phyloP scores from a whole-genome alignment of 2,888 invertebrate species.

The Drosophila macrospina region DNA sequence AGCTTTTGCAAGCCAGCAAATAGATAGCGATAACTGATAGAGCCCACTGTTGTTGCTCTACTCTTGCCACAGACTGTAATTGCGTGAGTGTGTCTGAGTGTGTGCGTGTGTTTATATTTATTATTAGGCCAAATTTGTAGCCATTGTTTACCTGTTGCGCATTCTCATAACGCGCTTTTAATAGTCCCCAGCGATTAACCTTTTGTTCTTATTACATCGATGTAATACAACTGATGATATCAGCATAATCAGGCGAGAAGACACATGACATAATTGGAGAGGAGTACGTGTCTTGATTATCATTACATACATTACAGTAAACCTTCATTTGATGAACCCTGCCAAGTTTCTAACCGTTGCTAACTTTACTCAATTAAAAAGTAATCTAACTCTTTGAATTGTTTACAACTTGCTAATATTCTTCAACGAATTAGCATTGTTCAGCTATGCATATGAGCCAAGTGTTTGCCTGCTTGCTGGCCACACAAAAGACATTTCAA shows the following conservation, averaged over 20 bases:
- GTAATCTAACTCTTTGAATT: too few relatives aligned
- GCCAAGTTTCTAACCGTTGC: neutral
- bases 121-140: slow-evolving; percentile 65
- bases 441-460: neutral
- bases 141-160: slow-evolving; percentile 67
- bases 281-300: neutral
- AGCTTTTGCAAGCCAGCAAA: slow-evolving; percentile 74
- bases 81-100: slow-evolving; percentile 20
- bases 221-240: slow-evolving; percentile 27
- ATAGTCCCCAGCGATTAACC: slow-evolving; percentile 34
- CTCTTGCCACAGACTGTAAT: slow-evolving; percentile 16
- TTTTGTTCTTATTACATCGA: slow-evolving; percentile 14
- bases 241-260: slow-evolving; percentile 8
- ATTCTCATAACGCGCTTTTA: slow-evolving; percentile 70
- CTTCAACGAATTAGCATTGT: neutral
- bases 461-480: neutral
- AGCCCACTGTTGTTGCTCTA: slow-evolving; percentile 20
- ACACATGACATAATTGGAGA: slow-evolving; percentile 6
- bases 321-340: neutral
- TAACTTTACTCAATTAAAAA: neutral
- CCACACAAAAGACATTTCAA: neutral
- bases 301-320: neutral
- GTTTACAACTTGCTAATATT: neutral
- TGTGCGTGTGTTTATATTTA: slow-evolving; percentile 13
- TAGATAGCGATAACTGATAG: slow-evolving; percentile 69